Conservation (phyloP, 2,888 invertebrate species). For the Nomada lathburiana region DNA sequence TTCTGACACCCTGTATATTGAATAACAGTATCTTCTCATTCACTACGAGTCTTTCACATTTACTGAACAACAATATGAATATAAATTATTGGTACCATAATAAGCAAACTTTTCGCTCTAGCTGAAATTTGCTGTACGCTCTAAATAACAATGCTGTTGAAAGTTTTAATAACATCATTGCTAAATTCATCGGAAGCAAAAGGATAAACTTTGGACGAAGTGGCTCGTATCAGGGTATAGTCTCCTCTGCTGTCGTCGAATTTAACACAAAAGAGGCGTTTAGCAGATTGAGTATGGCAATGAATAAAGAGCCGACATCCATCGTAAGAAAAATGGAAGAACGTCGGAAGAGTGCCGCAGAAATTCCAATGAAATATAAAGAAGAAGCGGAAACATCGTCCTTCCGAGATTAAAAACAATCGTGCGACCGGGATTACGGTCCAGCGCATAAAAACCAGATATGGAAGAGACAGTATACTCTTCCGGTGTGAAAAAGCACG, state of each 20-base stretch:
- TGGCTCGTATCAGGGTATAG: slow-evolving; percentile 1
- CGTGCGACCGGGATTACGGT: slow-evolving; percentile 21
- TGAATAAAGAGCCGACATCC: neutral
- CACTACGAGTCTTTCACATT: no score
- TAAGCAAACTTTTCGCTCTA: no score
- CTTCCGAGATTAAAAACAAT: neutral
- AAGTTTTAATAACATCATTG: no score
- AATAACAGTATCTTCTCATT: no score
- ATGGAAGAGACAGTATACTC: neutral
- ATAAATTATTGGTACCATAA: no score
- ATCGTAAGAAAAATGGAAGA: neutral
- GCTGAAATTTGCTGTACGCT: no score
- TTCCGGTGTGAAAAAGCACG: slow-evolving; percentile 1
- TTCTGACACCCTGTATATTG: no score
- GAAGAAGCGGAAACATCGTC: neutral
- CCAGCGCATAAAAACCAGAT: neutral
- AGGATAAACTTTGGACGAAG: neutral
- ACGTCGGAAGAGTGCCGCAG: neutral
- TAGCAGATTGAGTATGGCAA: neutral
- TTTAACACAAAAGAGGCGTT: slow-evolving; percentile 7
- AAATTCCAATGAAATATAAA: slow-evolving; percentile 11
- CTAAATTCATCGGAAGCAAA: no score
- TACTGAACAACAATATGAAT: no score
- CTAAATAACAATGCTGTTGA: no score
- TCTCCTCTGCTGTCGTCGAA: slow-evolving; percentile 1